These are phyloP conservation scores for Cathartes aura DNA, from an alignment of 2,113 vertebrate genomes.

Conservation along the genomic window DNA sequence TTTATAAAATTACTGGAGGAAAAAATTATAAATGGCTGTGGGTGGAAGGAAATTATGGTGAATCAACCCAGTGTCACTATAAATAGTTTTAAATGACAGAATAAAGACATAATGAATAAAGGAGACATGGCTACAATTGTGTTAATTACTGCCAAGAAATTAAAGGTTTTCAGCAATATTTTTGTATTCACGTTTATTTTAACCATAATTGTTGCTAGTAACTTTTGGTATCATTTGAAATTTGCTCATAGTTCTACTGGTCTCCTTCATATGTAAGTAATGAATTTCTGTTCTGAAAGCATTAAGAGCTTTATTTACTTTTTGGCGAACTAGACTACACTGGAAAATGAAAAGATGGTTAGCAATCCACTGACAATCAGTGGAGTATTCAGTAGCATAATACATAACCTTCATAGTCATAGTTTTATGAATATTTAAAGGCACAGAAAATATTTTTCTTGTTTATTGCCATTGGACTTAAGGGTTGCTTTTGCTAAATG, in stretches of 20 bases:
- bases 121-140: slow-evolving; percentile 51
- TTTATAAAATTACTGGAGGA: slow-evolving; percentile 6
- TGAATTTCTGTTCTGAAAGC: background rate
- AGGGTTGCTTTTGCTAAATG: background rate
- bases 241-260: background rate
- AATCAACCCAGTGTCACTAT: slow-evolving; percentile 55
- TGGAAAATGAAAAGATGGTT: slow-evolving; percentile 40
- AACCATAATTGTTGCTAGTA: background rate
- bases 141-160: slow-evolving; percentile 72
- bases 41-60: slow-evolving; percentile 69
- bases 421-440: background rate
- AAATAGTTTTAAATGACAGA: slow-evolving; percentile 72
- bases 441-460: background rate
- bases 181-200: slow-evolving; percentile 59
- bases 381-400: background rate
- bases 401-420: background rate
- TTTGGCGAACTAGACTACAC: slow-evolving; percentile 37
- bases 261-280: background rate
- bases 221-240: background rate
- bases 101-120: slow-evolving; percentile 60
- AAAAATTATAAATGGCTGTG: slow-evolving; percentile 58
- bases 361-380: background rate
- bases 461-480: background rate
- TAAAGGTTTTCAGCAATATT: slow-evolving; percentile 71
- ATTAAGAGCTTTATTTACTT: slow-evolving; percentile 33